Base-by-base conservation (phyloP, 2,797 vertebrate genomes). In the Pogoniulus pusillus region DNA sequence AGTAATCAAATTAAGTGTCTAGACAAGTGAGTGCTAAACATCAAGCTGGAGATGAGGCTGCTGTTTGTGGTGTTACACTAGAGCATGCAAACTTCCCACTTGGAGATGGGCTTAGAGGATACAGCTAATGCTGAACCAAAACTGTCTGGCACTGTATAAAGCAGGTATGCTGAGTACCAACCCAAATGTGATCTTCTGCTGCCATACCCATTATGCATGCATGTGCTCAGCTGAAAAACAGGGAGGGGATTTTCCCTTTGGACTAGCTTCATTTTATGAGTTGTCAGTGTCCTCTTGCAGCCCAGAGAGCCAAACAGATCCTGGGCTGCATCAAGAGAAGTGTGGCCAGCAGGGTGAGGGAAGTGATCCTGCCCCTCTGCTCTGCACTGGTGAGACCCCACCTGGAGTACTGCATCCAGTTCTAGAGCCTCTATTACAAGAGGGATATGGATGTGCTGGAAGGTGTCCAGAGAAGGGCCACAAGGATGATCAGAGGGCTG, bases 121-220 rank as follows among this genome's bases (percentile, higher is more conserved):
- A 4, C 9, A 41, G 41, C n/a, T 8, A 7, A 10, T 9, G 39
- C 26, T 26, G 62, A 57, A 32, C 55, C 8, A 4, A 7, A 57
- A 53, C 0, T 30, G 26, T 1, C 0, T 8, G 35, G 8, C 2
- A 2, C 43, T 59, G 34, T 16, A 18, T 39, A 39, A 69, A 37
- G n/a, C 29, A 30, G 13, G 23, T 63, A 41, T 59, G 24, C 41
- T 78, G 69, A 30, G 16, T 37, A 16, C 49, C 17, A 13, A 10
- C 54, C 26, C 30, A 27, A 24, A 29, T 11, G 6, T 7, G 16
- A 47, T 41, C 16, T 16, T 71, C 13, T 41, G 53, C 37, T 12
- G 1, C 18, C 23, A 6, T 32, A 35, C 47, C 9, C 23, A 29
- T 7, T 7, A 6, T 9, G 8, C 6, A 2, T 41, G 62, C 30